phyloP scores from a whole-genome alignment of 2,113 vertebrate genomes.

The Micronycteris hirsuta region DNA sequence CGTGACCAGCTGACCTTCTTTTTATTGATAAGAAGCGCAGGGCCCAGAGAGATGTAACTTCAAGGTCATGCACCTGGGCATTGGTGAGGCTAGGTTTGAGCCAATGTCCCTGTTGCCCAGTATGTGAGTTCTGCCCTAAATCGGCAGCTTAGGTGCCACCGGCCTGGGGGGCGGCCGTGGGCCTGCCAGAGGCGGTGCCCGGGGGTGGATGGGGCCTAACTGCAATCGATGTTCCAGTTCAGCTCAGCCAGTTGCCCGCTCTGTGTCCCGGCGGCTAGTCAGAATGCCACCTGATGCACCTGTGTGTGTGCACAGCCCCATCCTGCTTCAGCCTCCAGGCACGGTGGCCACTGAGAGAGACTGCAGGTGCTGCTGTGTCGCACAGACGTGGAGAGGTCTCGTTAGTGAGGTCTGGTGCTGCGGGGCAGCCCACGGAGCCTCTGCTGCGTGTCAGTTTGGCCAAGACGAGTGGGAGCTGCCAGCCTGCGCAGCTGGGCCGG shows the following conservation, averaged over 20 bases:
- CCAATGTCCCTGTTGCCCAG: not conserved
- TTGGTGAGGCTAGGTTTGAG: not conserved
- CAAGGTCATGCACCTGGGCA: not conserved
- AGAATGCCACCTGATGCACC: not conserved
- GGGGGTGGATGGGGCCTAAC: not conserved
- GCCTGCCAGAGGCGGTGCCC: not conserved
- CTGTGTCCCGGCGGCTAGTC: not conserved
- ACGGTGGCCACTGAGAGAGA: not conserved
- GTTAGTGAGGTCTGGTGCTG: not conserved
- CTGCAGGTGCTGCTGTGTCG: accelerated
- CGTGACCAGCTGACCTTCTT: not conserved
- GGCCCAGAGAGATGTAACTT: not conserved
- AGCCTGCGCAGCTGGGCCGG: not conserved
- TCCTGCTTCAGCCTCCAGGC: not conserved
- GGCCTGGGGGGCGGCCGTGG: accelerated
- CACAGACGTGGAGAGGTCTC: not conserved
- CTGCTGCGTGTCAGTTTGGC: not conserved
- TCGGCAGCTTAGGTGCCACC: not conserved
- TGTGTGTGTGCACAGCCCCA: accelerated
- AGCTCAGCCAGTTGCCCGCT: accelerated
- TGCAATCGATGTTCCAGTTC: not conserved
- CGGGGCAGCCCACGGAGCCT: not conserved
- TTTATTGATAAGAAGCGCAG: not conserved
- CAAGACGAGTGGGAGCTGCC: not conserved
- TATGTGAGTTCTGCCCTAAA: not conserved